These are phyloP conservation scores for Daphoenositta chrysoptera DNA, from an alignment of 2,113 vertebrate species.

Conservation along the genomic window DNA sequence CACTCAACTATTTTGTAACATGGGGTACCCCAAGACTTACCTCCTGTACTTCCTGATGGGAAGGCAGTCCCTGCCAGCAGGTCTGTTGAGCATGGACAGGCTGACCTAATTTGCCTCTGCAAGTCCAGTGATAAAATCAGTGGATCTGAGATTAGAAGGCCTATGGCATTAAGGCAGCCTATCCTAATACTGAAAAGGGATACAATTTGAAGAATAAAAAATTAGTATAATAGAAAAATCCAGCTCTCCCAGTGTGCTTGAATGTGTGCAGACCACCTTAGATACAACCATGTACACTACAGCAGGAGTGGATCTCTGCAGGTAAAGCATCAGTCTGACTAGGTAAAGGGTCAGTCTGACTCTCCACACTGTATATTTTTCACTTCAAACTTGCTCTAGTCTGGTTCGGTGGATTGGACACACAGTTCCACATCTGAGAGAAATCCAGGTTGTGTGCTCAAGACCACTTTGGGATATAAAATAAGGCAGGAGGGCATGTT, in stretches of 20 bases:
- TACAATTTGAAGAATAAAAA: not conserved
- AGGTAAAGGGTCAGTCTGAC: not conserved
- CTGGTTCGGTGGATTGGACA: not conserved
- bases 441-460: not conserved
- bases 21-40: not conserved
- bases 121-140: not conserved
- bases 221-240: not conserved
- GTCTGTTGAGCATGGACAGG: not conserved
- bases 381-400: not conserved
- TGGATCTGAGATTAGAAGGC: not conserved
- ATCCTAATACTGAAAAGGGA: not conserved
- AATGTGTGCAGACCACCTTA: not conserved
- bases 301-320: not conserved
- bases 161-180: not conserved
- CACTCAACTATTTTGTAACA: not conserved
- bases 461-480: not conserved
- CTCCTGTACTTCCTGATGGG: not conserved
- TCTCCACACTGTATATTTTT: not conserved
- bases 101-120: not conserved
- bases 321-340: not conserved
- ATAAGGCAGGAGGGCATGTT: not conserved
- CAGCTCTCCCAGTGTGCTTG: not conserved
- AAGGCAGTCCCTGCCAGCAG: not conserved
- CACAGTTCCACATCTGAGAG: not conserved
- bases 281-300: accelerated